Evolutionary conservation across 2,888 invertebrate genomes (phyloP), one percentile per base, ranked within the genome.

Genomic region (Troides helena): DNA sequence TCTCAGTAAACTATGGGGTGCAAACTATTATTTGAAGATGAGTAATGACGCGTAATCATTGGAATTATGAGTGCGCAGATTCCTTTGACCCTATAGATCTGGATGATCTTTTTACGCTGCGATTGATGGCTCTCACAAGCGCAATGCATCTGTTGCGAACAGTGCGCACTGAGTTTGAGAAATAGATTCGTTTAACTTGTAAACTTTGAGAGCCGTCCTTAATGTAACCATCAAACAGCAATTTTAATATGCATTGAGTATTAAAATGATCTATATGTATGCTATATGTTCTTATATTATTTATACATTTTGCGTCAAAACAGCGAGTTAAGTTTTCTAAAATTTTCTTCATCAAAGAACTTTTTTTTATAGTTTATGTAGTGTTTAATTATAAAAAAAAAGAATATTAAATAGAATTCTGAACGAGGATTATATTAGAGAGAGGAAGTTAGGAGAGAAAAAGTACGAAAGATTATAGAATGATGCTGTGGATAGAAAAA

Each of bases 1-100:
- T 81, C 80, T 80, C 78, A 75, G 81, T 85, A 85, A 89, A 85
- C 88, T 85, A 90, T 89, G 83, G 90, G 89, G 90, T 89, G 91
- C 87, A 89, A 91, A 91, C 86, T 89, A 89, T 89, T 89, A 87
- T 88, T 87, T 85, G 88, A 90, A 86, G 86, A 88, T 91, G 90
- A 92, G 81, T 90, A 89, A 92, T 91, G 89, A 84, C 84, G 75
- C 75, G 77, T 82, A 89, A 85, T 86, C 86, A 84, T 83, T 85
- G 85, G 88, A 85, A 86, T 87, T 87, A 86, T 90, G 90, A 90
- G 86, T 86, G 80, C 86, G 90, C 91, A 88, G 86, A 89, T 88
- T 90, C 89, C 83, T 86, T 81, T 85, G 82, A 85, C 85, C 88
- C 82, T 71, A 74, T 76, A 50, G 67, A 70, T 67, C 67, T 70